These are phyloP conservation scores for Nephrotoma appendiculata DNA, from an alignment of 2,888 invertebrate genomes.

Conservation along the genomic window DNA sequence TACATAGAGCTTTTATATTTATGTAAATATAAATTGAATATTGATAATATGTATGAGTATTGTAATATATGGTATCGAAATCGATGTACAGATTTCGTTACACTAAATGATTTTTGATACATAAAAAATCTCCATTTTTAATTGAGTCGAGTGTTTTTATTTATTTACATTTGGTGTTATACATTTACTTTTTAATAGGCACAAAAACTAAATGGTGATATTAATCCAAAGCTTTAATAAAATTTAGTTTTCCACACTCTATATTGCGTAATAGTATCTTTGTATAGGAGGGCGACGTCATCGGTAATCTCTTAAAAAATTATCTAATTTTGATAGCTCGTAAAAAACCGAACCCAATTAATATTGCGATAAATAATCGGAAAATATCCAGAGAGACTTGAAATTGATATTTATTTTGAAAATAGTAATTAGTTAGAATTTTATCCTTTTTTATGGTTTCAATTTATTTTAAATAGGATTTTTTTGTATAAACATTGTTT, in stretches of 20 bases:
- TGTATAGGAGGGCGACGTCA: not conserved
- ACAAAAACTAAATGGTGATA: not conserved
- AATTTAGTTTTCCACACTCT: not conserved
- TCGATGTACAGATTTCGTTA: not conserved
- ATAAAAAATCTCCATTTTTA: not conserved
- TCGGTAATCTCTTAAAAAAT: not conserved
- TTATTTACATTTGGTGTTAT: not conserved
- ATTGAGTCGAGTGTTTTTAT: not conserved
- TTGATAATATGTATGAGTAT: not conserved
- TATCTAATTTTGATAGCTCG: not conserved
- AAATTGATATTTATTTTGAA: not conserved
- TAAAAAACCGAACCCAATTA: not conserved
- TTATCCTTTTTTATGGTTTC: not conserved
- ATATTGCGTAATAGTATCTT: not conserved
- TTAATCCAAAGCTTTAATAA: not conserved
- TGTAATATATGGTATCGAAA: not conserved
- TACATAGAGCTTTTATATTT: not conserved
- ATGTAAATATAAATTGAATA: not conserved
- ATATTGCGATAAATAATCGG: not conserved
- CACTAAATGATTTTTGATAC: not conserved
- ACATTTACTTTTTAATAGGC: not conserved
- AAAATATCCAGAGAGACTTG: not conserved
- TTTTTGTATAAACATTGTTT: not conserved
- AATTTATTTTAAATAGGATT: not conserved
- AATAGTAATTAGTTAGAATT: not conserved